These are phyloP conservation scores for Ormyrus rosae DNA, from an alignment of 2,888 invertebrate species.

Conservation along the genomic window DNA sequence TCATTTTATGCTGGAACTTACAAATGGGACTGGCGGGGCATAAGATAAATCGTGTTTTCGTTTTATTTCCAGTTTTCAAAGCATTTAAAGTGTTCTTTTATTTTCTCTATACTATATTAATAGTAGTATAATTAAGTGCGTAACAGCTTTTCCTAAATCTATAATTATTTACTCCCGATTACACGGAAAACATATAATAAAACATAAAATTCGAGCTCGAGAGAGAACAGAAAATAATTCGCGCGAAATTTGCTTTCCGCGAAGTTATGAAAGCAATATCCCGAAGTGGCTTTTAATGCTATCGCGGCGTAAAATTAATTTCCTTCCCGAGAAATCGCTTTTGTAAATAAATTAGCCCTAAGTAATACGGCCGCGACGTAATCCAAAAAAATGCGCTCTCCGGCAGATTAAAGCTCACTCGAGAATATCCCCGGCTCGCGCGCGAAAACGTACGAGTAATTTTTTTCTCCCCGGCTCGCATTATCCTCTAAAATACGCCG, in stretches of 20 bases:
- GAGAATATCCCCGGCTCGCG: neutral
- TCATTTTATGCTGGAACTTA: no score
- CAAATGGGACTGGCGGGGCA: no score
- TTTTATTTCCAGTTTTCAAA: no score
- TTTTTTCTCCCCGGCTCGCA: conserved; percentile 31
- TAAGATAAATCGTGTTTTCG: no score
- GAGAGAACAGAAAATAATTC: no score
- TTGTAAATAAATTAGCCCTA: conserved; percentile 38
- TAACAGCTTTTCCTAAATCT: no score
- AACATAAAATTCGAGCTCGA: no score
- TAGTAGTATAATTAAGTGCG: no score
- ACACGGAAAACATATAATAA: no score
- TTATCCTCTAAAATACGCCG: conserved; percentile 40
- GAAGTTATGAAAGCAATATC: conserved; percentile 28
- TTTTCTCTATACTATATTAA: no score
- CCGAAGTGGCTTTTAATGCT: conserved; percentile 34
- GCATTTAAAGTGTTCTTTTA: no score
- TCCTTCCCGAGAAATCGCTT: conserved; percentile 19
- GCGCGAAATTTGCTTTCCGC: neutral
- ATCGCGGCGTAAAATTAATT: conserved; percentile 42
- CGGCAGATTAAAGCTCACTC: conserved; percentile 11
- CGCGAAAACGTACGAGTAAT: conserved; percentile 5
- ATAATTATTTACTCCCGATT: no score
- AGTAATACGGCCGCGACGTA: conserved; percentile 24
- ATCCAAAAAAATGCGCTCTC: conserved; percentile 31